Conservation (phyloP, 2,888 invertebrate genomes). For the Baccha elongata region DNA sequence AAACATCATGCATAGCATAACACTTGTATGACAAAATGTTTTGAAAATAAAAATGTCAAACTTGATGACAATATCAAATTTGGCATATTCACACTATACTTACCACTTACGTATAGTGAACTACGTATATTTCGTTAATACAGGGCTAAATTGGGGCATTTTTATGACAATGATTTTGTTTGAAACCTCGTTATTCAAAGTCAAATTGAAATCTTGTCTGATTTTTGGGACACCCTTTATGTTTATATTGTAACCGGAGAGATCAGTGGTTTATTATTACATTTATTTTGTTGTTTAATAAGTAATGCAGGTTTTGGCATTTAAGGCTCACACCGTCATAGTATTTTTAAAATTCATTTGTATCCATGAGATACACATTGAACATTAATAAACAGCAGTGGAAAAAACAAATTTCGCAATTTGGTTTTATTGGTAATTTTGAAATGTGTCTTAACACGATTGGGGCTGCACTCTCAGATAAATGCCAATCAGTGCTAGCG, state of each 20-base stretch:
- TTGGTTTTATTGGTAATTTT: constrained; percentile 39
- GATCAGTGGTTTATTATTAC: constrained; percentile 17
- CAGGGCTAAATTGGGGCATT: too few species aligned
- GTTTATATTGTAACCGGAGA: not conserved
- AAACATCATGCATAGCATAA: too few species aligned
- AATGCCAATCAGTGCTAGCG: constrained; percentile 12
- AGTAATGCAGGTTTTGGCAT: constrained; percentile 38
- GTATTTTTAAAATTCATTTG: constrained; percentile 48
- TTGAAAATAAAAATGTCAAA: too few species aligned
- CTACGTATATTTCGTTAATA: too few species aligned
- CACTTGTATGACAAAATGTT: too few species aligned
- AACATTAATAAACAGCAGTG: constrained; percentile 14
- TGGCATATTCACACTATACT: too few species aligned
- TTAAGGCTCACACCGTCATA: constrained; percentile 18
- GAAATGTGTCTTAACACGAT: constrained; percentile 60
- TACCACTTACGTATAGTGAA: too few species aligned
- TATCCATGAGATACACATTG: constrained; percentile 34
- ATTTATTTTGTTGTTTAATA: constrained; percentile 15
- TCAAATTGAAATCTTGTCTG: too few species aligned
- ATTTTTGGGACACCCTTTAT: too few species aligned
- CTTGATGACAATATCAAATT: too few species aligned
- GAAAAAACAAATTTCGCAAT: constrained; percentile 50
- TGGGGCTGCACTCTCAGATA: constrained; percentile 47
- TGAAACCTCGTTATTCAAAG: too few species aligned
- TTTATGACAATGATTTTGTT: too few species aligned